These are phyloP conservation scores for Porites australiensis DNA, from an alignment of 64 coral and sea anemone genomes.

Conservation along the genomic window DNA sequence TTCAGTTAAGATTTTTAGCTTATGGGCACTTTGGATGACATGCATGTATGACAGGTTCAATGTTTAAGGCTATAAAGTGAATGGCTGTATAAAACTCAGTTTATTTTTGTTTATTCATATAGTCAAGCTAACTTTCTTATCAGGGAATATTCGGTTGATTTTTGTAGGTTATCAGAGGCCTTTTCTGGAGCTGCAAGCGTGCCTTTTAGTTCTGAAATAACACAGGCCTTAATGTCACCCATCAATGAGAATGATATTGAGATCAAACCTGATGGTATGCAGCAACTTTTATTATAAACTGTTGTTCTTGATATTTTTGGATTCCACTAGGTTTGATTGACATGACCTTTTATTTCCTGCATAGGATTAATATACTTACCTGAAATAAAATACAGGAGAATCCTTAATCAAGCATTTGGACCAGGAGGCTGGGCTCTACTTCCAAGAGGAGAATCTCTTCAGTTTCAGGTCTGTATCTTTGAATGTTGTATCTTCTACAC, in stretches of 20 bases:
- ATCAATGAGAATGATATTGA: constrained; percentile 87
- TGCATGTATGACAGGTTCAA: no score
- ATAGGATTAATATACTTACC: constrained; percentile 94
- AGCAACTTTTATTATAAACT: neutral
- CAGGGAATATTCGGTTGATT: neutral
- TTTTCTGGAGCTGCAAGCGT: constrained; percentile 78
- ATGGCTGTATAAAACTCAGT: neutral
- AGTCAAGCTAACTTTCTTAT: neutral
- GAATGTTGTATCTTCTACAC: neutral
- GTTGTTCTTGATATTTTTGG: neutral
- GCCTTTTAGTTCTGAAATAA: constrained; percentile 74
- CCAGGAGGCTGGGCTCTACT: constrained; percentile 97
- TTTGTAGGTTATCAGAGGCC: constrained; percentile 67
- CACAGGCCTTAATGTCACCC: constrained; percentile 84
- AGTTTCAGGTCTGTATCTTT: constrained; percentile 89
- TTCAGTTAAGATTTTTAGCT: no score
- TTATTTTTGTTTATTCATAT: neutral
- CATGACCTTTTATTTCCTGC: neutral
- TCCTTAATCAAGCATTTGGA: constrained; percentile 93
- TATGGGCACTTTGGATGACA: no score
- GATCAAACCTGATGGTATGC: constrained; percentile 97
- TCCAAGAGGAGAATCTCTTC: constrained; percentile 95
- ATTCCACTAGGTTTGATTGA: neutral
- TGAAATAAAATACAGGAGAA: constrained; percentile 97
- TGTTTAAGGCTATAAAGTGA: no score